These are phyloP conservation scores for Catostylus mosaicus DNA, from an alignment of 30 jellyfish, hydroid and myxozoan genomes.

Conservation along the genomic window DNA sequence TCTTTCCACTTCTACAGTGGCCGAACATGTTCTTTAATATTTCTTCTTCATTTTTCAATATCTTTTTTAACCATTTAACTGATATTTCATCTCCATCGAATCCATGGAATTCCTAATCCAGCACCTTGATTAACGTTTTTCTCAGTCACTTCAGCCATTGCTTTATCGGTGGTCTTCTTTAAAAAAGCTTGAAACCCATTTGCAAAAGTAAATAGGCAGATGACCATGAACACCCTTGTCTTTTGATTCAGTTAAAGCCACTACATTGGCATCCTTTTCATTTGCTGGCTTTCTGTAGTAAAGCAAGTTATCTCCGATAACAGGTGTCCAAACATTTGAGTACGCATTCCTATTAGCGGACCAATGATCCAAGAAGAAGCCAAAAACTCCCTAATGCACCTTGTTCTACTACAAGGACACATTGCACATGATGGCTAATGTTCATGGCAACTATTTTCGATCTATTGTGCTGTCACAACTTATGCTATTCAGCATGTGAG, in stretches of 20 bases:
- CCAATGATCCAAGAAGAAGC: conserved; percentile 4
- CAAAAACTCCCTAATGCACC: too few relatives aligned
- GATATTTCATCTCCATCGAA: conserved; percentile 19
- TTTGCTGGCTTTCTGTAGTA: conserved; percentile 22
- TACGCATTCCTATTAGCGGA: conserved; percentile 4
- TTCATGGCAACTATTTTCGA: too few relatives aligned
- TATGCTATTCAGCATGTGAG: too few relatives aligned
- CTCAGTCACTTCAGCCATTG: conserved; percentile 15
- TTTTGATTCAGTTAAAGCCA: conserved; percentile 16
- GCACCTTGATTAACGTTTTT: conserved; percentile 14
- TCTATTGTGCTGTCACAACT: too few relatives aligned
- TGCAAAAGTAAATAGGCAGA: conserved; percentile 20
- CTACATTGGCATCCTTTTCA: conserved; percentile 23
- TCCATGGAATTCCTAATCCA: conserved; percentile 10
- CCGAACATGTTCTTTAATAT: conserved; percentile 20
- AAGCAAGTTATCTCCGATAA: conserved; percentile 4
- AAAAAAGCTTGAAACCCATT: conserved; percentile 27
- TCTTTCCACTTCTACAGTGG: conserved; percentile 14
- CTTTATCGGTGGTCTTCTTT: conserved; percentile 24
- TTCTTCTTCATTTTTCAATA: not conserved
- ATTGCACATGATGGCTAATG: too few relatives aligned
- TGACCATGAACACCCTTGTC: conserved; percentile 27
- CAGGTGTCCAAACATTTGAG: conserved; percentile 8
- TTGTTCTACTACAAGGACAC: too few relatives aligned
- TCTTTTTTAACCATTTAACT: conserved; percentile 4